Base-by-base conservation (phyloP, 1,140 invertebrate species). In the Ericerus pela region DNA sequence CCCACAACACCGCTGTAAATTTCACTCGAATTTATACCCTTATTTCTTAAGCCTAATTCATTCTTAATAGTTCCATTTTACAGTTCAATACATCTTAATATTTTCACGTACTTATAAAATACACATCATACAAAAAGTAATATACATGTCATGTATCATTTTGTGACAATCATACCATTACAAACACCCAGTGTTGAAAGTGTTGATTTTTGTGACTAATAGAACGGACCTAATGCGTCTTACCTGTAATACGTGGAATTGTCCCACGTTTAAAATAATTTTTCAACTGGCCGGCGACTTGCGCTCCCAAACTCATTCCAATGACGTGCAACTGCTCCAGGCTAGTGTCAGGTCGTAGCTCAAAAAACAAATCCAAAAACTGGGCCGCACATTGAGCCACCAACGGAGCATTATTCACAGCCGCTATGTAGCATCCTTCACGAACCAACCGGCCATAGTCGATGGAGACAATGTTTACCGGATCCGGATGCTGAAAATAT, bases 281-380 rank as follows among this genome's bases (percentile, higher is more conserved):
- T 0, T 80, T 82, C 1, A 80, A 71, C 51, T 78, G 75, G 0
- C 82, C 82, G 2, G 81, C 76, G 27, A 85, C 72, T 56, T 88
- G 84, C 4, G 79, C 80, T 0, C 85, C 85, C 31, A 88, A 67
- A 4, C 83, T 85, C 65, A 85, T 84, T 0, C 81, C 84, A 30
- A 88, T 73, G 3, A 87, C 64, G 64, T 88, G 84, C n/a, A 81
- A 68, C 14, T 67, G 68, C 0, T 71, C 60, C 26, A 66, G 51
- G 1, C 22, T n/a, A 1, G 57, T n/a, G 18, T 72, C 62, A 24
- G 71, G 51, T 2, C 70, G 71, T 14, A 61, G 54, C 2, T 66
- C 63, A 57, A 71, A 68, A 57, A 73, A 60, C 38, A 64, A 30
- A 1, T 67, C 51, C 1, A 74, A 58, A 0, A 69, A 53, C 26